These are phyloP conservation scores for Gymnorhina tibicen DNA, from an alignment of 2,113 vertebrate genomes.

Conservation along the genomic window DNA sequence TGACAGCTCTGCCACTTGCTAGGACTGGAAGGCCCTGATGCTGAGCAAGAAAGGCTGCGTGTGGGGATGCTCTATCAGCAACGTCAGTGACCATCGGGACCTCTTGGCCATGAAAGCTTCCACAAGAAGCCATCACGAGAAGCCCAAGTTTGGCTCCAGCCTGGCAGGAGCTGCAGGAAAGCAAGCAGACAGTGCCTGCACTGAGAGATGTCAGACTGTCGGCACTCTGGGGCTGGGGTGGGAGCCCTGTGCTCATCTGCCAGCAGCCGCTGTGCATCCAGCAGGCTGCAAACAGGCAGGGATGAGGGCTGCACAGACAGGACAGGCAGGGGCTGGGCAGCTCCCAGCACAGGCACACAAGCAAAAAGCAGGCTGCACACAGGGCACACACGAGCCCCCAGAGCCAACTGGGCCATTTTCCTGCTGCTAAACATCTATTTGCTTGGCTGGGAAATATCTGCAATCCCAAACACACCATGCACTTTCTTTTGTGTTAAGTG, in stretches of 20 bases:
- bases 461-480: not conserved
- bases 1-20: not conserved
- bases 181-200: not conserved
- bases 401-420: not conserved
- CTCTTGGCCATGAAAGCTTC: not conserved
- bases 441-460: not conserved
- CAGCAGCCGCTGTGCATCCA: not conserved
- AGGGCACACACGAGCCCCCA: not conserved
- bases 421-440: not conserved
- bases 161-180: not conserved
- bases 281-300: not conserved
- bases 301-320: not conserved
- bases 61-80: not conserved
- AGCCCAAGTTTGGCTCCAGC: not conserved
- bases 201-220: not conserved
- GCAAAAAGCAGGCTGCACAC: not conserved
- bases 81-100: fast-evolving
- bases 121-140: not conserved
- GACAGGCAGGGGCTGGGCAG: not conserved
- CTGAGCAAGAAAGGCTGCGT: fast-evolving
- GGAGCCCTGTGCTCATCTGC: not conserved
- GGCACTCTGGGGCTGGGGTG: not conserved
- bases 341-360: not conserved
- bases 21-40: not conserved
- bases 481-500: not conserved